A percentile compares a stretch with the other conserved stretches of the same genome.
phyloP scores from a whole-genome alignment of 2,888 invertebrate genomes.

The Scaptomyza tumidula region DNA sequence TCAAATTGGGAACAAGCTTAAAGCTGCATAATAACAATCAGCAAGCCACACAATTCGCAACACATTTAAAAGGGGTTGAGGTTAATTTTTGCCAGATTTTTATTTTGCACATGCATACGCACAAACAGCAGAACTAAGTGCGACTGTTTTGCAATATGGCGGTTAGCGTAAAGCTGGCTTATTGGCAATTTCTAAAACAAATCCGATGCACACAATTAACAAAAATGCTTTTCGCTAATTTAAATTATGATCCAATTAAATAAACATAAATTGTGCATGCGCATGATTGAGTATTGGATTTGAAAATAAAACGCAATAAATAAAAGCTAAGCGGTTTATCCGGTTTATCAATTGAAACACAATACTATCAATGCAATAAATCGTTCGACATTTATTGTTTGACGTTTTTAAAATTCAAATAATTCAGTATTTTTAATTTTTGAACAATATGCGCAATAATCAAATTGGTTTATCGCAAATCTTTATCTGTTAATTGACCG shows the following conservation, averaged over 20 bases:
- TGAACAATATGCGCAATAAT: constrained; percentile 4
- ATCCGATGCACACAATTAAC: constrained; percentile 32
- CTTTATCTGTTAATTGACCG: not conserved
- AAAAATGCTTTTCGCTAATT: constrained; percentile 23
- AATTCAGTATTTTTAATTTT: not conserved
- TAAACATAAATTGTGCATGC: constrained; percentile 59
- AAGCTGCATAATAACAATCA: not conserved
- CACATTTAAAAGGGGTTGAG: not conserved
- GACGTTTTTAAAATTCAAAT: not conserved
- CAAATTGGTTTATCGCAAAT: constrained; percentile 3
- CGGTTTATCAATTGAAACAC: constrained; percentile 21
- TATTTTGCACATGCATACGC: not conserved
- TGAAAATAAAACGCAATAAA: constrained; percentile 33
- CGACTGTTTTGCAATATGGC: not conserved
- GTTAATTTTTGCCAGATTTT: not conserved
- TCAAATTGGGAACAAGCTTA: not conserved
- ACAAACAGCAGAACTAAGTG: not conserved
- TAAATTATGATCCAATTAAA: constrained; percentile 58
- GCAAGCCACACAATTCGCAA: not conserved
- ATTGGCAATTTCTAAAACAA: constrained; percentile 17
- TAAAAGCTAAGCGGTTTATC: constrained; percentile 17
- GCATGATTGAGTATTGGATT: constrained; percentile 49
- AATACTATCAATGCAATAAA: constrained; percentile 25
- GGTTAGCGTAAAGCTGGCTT: not conserved
- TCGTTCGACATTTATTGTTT: constrained; percentile 11